Conservation (phyloP, 2,888 invertebrate genomes). For the Cotesia congregata region DNA sequence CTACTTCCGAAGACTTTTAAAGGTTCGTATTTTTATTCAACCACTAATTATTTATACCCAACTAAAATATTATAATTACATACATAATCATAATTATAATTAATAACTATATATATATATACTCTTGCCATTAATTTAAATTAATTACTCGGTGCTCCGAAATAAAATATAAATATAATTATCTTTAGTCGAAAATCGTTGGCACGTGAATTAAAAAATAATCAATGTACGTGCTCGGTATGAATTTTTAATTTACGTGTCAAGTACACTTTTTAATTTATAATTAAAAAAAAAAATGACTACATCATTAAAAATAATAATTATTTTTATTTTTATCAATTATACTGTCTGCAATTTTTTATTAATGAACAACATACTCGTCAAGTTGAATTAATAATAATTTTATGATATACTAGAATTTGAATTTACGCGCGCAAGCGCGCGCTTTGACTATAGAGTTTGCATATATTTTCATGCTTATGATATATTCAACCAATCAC, state of each 20-base stretch:
- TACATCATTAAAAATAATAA: slow-evolving; percentile 2
- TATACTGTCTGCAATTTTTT: not conserved
- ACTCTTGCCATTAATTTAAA: not conserved
- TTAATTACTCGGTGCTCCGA: not conserved
- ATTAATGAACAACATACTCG: not conserved
- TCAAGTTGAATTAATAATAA: too few species aligned
- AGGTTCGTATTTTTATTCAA: slow-evolving; percentile 68
- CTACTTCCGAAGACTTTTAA: slow-evolving; percentile 88
- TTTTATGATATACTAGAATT: not conserved
- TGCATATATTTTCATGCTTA: too few species aligned
- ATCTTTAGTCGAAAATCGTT: slow-evolving; percentile 12
- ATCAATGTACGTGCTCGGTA: slow-evolving; percentile 14
- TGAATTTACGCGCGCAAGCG: too few species aligned
- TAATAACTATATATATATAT: too few species aligned
- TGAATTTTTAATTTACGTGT: not conserved
- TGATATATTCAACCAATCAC: too few species aligned
- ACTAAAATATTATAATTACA: too few species aligned
- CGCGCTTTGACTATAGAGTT: too few species aligned
- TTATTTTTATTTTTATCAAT: slow-evolving; percentile 1
- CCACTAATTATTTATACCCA: not conserved
- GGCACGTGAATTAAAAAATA: slow-evolving; percentile 46
- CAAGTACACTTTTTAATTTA: slow-evolving; percentile 1
- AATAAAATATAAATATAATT: not conserved
- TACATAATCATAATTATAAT: too few species aligned
- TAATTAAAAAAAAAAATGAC: not conserved